Evolutionary conservation across 1,140 invertebrate species (phyloP).

Genomic region (Trypoxylus dichotomus): DNA sequence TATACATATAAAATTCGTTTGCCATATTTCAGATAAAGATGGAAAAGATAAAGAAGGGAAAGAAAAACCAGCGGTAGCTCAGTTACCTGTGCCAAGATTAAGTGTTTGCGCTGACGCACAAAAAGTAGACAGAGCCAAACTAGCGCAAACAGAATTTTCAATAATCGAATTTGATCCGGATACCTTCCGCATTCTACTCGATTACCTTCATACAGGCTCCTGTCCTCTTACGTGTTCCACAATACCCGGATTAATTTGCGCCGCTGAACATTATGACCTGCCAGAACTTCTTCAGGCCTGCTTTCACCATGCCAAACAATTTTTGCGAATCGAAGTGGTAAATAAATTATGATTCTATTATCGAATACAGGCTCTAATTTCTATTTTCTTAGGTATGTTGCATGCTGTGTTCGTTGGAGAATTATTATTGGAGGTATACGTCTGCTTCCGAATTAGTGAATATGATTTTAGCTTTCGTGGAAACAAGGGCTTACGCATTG

Average conservation of each 20-base stretch:
- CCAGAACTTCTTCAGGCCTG: slow-evolving; percentile 91
- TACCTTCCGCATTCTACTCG: slow-evolving; percentile 85
- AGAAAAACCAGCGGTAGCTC: slow-evolving; percentile 70
- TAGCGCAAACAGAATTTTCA: slow-evolving; percentile 92
- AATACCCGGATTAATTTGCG: slow-evolving; percentile 90
- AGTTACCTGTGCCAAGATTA: slow-evolving; percentile 79
- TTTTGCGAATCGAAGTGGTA: slow-evolving; percentile 87
- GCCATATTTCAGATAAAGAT: slow-evolving; percentile 65
- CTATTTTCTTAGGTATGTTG: slow-evolving; percentile 72
- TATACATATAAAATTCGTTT: too few species aligned
- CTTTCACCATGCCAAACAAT: slow-evolving; percentile 94
- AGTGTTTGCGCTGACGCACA: slow-evolving; percentile 92
- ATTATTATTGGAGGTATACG: slow-evolving; percentile 94
- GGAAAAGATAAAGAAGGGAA: slow-evolving; percentile 77
- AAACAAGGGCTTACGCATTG: slow-evolving; percentile 79
- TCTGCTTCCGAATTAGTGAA: slow-evolving; percentile 91
- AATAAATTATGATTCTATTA: slow-evolving; percentile 40
- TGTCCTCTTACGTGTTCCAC: slow-evolving; percentile 89
- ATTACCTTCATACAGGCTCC: slow-evolving; percentile 90
- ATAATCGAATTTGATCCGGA: slow-evolving; percentile 95
- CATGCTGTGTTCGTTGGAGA: slow-evolving; percentile 90
- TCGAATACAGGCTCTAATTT: background rate
- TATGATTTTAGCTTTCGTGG: slow-evolving; percentile 90
- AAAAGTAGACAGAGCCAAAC: slow-evolving; percentile 87
- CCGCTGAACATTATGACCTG: slow-evolving; percentile 91